Evolutionary conservation across 2,888 invertebrate genomes (phyloP).

Genomic region (Yponomeuta cagnagella): DNA sequence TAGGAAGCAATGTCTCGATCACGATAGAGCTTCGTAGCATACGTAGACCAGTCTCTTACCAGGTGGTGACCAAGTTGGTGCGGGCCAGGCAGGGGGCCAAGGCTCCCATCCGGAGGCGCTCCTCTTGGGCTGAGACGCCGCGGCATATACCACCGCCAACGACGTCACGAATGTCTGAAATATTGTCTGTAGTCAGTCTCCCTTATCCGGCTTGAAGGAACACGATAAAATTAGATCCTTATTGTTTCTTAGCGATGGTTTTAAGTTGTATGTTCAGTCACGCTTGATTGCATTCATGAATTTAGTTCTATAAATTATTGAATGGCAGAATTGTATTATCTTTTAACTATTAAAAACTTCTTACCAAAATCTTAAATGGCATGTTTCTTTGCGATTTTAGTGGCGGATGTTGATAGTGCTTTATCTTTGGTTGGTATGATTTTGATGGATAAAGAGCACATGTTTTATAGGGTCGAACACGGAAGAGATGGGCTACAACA

Average conservation of each 20-base stretch:
- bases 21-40: not conserved
- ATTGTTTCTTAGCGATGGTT: too few relatives aligned
- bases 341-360: slow-evolving; percentile 28
- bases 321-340: too few relatives aligned
- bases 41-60: not conserved
- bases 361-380: slow-evolving; percentile 50
- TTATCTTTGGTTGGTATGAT: slow-evolving; percentile 38
- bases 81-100: slow-evolving; percentile 19
- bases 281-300: too few relatives aligned
- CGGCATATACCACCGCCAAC: slow-evolving; percentile 29
- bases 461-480: slow-evolving; percentile 58
- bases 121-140: slow-evolving; percentile 41
- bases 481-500: slow-evolving; percentile 39
- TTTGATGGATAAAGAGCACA: slow-evolving; percentile 21
- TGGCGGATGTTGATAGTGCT: slow-evolving; percentile 28
- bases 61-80: slow-evolving; percentile 29
- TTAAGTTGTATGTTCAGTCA: too few relatives aligned
- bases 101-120: slow-evolving; percentile 36
- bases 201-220: not conserved
- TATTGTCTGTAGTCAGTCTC: not conserved
- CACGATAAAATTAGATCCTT: not conserved
- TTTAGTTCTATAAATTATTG: too few relatives aligned
- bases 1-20: not conserved
- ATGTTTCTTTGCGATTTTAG: slow-evolving; percentile 27
- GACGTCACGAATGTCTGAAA: slow-evolving; percentile 24